phyloP scores from a whole-genome alignment of 2,113 vertebrate species.

The Antigone vipio region DNA sequence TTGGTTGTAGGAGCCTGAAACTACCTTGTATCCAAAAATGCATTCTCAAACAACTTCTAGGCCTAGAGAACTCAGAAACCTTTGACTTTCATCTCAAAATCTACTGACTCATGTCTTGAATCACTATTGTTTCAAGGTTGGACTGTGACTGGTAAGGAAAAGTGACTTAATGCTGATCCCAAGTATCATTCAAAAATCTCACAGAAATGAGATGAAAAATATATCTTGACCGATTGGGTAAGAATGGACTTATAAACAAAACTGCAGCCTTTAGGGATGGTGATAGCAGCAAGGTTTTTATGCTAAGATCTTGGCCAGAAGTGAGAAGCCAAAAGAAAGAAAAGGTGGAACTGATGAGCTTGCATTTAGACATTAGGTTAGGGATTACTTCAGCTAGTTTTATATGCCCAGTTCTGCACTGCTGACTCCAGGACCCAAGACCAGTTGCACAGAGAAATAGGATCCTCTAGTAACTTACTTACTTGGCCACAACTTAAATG shows the following conservation, averaged over 20 bases:
- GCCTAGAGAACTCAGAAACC: neutral
- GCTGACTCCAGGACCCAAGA: neutral
- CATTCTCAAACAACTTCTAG: neutral
- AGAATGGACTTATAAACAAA: neutral
- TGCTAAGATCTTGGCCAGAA: neutral
- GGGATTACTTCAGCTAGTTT: neutral
- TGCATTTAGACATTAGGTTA: neutral
- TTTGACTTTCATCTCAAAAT: neutral
- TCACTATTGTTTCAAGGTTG: neutral
- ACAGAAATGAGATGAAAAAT: neutral
- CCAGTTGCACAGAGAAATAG: neutral
- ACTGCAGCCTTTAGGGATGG: neutral
- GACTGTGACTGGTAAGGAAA: neutral
- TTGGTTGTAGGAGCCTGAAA: neutral
- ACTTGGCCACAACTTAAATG: neutral
- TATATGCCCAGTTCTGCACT: neutral
- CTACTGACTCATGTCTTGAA: neutral
- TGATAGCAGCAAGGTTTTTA: neutral
- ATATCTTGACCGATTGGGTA: neutral
- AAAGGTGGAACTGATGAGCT: neutral
- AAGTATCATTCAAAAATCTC: neutral
- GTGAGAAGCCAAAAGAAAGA: neutral
- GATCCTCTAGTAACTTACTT: neutral
- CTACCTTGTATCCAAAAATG: neutral
- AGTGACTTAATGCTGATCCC: neutral